Evolutionary conservation across 2,113 vertebrate species (phyloP).

Genomic region (Nansenia antarctica): DNA sequence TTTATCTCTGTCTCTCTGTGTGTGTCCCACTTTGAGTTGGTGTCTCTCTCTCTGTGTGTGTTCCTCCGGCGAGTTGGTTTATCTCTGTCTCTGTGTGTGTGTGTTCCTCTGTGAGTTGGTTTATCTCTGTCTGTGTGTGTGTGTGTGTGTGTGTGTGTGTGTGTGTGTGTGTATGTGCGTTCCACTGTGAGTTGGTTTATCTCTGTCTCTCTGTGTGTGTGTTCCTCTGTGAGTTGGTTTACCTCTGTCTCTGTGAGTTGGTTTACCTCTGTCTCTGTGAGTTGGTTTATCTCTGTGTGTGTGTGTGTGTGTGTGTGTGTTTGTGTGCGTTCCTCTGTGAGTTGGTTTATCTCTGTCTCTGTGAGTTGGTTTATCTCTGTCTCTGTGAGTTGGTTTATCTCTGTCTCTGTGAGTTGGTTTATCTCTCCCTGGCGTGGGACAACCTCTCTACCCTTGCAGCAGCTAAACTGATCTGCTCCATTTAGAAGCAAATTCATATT

Average conservation of each 20-base stretch:
- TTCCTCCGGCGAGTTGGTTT: background rate
- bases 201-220: background rate
- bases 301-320: too few species aligned
- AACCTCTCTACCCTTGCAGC: background rate
- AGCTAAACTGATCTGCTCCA: background rate
- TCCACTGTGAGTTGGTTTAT: background rate
- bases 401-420: background rate
- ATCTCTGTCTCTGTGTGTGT: background rate
- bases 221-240: background rate
- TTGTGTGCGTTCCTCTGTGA: too few species aligned
- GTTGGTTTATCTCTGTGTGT: background rate
- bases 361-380: too few species aligned
- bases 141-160: background rate
- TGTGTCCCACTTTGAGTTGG: background rate
- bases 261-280: background rate
- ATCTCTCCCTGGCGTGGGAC: background rate
- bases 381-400: too few species aligned
- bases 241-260: too few species aligned
- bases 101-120: background rate
- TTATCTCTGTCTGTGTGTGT: background rate
- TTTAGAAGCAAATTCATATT: background rate
- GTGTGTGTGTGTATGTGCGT: too few species aligned
- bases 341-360: too few species aligned
- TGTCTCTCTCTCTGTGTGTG: background rate
- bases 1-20: background rate